phyloP scores from a whole-genome alignment of 1,140 invertebrate species.

The Magallana gigas region DNA sequence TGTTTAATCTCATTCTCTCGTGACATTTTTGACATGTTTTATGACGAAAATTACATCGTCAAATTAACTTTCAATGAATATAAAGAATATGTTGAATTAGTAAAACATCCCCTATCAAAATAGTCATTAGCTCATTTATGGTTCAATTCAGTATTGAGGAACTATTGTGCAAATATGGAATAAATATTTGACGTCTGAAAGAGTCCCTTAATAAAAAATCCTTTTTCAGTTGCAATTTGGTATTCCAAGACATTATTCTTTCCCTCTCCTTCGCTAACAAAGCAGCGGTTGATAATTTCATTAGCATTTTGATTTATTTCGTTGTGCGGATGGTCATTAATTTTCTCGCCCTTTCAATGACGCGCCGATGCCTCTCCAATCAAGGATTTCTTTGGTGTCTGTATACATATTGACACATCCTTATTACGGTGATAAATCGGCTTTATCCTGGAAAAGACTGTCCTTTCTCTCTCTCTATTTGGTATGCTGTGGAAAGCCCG shows the following conservation, averaged over 20 bases:
- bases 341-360: not conserved
- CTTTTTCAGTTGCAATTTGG: not conserved
- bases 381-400: not conserved
- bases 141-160: not conserved
- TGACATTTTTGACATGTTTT: no score
- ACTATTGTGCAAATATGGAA: not conserved
- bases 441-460: not conserved
- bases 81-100: not conserved
- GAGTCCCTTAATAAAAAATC: not conserved
- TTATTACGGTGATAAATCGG: slow-evolving; percentile 7
- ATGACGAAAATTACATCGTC: no score
- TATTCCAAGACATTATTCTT: slow-evolving; percentile 5
- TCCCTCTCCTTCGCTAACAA: not conserved
- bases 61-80: no score
- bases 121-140: not conserved
- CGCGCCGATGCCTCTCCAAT: not conserved
- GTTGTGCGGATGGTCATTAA: slow-evolving; percentile 14
- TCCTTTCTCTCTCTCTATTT: not conserved
- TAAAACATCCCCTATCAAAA: not conserved
- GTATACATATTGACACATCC: not conserved
- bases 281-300: not conserved
- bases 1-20: no score
- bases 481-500: no score
- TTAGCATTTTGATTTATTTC: slow-evolving; percentile 34
- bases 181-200: not conserved